Evolutionary conservation across 1,140 invertebrate species (phyloP), one percentile per base, ranked within the genome.

Genomic region (Pseudomyrmex dendroicus): DNA sequence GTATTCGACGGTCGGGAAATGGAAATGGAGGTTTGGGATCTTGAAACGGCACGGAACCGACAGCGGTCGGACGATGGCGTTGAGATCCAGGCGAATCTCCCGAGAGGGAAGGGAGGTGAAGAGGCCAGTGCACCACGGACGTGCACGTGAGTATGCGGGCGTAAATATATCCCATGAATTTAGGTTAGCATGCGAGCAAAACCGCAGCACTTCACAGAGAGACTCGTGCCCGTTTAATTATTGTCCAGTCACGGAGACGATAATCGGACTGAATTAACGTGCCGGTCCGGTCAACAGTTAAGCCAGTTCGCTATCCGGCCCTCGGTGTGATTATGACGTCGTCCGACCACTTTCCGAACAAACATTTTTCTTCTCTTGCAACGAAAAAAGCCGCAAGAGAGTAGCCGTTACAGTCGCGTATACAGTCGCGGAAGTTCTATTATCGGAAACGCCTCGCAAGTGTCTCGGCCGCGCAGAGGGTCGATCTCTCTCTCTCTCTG

Each of bases 101-200:
- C 50, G n/a, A 22, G 52, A 15, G 1, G 44, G 13, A 1, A 22
- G 35, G 70, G 63, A 57, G 67, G 17, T 64, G 25, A n/a, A 35
- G 73, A 48, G 35, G 35, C 5, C 12, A 56, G 68, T 78, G 52
- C 76, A 46, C 77, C 77, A 44, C 54, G 61, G 68, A 76, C 73
- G 80, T 54, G 87, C 86, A 82, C 83, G 88, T 84, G 77, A 86
- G 88, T 90, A 90, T 89, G 84, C 87, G 89, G 84, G 86, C 88
- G 90, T 92, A 92, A 92, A 92, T 92, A 90, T 90, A 92, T 91
- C 88, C 86, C 91, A 90, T 90, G 92, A 92, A 92, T 92, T 92
- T 91, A 90, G 91, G 91, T 92, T 92, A 91, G 91, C 91, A 92
- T 92, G 92, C 88, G 87, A 91, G 89, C 89, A 89, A 92, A 90